Conservation (phyloP, 1,140 invertebrate genomes). For the Lordiphosa collinella region DNA sequence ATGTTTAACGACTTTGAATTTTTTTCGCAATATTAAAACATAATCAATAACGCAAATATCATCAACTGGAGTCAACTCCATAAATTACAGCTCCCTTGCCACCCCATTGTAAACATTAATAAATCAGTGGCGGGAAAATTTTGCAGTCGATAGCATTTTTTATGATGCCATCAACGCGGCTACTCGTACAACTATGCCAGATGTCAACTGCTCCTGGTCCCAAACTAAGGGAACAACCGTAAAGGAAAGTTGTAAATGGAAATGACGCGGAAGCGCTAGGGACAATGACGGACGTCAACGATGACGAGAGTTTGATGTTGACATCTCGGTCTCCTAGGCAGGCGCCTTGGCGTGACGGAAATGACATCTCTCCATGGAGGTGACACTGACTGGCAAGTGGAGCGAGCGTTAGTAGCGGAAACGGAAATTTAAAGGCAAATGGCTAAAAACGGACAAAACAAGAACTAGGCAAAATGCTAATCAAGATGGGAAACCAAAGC, state of each 20-base stretch:
- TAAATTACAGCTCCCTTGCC: conserved; percentile 1
- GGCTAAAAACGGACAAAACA: conserved; percentile 24
- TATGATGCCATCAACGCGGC: conserved; percentile 37
- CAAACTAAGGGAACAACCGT: not conserved
- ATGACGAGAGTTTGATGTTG: conserved; percentile 30
- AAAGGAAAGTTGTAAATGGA: conserved; percentile 33
- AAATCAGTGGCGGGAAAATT: conserved; percentile 36
- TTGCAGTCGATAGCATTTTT: conserved; percentile 38
- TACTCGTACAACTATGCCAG: conserved; percentile 19
- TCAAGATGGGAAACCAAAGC: conserved; percentile 22
- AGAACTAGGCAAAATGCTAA: conserved; percentile 29
- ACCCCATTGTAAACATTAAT: conserved; percentile 38
- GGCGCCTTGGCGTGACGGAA: conserved; percentile 18
- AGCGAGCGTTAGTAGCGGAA: conserved; percentile 14
- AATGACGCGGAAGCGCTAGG: conserved; percentile 42
- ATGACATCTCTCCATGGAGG: conserved; percentile 33
- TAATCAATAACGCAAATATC: conserved; percentile 13
- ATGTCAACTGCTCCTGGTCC: conserved; percentile 23
- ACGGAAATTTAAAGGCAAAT: conserved; percentile 45
- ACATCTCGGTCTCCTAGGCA: conserved; percentile 13
- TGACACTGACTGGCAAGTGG: conserved; percentile 17
- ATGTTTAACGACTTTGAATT: not conserved
- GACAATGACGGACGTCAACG: conserved; percentile 43
- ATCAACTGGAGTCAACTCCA: not conserved
- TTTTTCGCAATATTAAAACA: conserved; percentile 8